Base-by-base conservation (phyloP, 30 jellyfish, hydroid and myxozoan species). In the Cassiopea xamachana region DNA sequence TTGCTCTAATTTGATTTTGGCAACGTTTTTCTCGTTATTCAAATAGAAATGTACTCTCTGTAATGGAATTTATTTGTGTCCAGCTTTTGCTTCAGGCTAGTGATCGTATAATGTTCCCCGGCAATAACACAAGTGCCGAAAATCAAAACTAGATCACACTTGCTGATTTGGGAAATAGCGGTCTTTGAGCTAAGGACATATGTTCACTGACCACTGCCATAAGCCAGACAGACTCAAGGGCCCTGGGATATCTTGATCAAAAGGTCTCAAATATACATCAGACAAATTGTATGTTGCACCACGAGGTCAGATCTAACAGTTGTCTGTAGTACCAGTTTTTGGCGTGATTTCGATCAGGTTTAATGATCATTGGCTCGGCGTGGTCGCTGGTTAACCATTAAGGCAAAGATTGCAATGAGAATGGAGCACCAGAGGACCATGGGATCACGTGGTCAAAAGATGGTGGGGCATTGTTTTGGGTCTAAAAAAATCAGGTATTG, bases 281-380 rank as follows among this genome's bases (percentile, higher is more conserved):
- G 74, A 64, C 74, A 64, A 9, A 4, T 5, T 17, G 27, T 64
- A 64, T 64, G 2, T 64, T 27, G 15, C 43, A 27, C 74, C 93
- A 86, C 87, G 93, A 86, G 93, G 87, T 86, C 93, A 75, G 19
- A 62, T 14, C 46, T 55, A 5, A 14, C 55, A 2, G 80, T 77
- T 48, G 83, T 69, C 60, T 18, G 47, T 64, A 70, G 87, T 73
- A 88, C 95, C 95, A 27, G 95, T 64, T 1, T 17, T 2, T n/a
- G 81, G 61, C 0, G 55, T 88, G 95, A 88, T 59, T 80, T 15
- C 13, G 84, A 80, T 89, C 95, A 58, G 95, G 51, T 71, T 58
- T 88, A 90, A 78, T 88, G 95, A 88, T 88, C 95, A 46, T 70
- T 77, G 90, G 95, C 47, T 89, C 81, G 71, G 95, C 95, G 90